Conservation (phyloP, 64 coral and sea anemone species). For the Montipora sp. region DNA sequence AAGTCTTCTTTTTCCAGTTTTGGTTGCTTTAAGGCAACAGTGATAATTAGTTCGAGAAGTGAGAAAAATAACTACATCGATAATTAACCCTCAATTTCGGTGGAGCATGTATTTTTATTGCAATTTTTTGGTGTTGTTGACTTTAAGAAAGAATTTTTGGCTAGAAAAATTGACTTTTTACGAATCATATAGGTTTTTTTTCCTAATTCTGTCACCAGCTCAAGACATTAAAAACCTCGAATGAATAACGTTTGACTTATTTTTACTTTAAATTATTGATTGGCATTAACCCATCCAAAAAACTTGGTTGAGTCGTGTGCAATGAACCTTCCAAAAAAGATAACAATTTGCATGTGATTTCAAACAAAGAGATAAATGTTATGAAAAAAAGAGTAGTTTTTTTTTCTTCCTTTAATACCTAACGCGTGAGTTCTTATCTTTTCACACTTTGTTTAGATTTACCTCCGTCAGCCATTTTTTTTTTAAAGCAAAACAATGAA, state of each 20-base stretch:
- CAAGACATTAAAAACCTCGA: too few relatives aligned
- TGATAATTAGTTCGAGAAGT: background rate
- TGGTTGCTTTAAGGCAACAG: background rate
- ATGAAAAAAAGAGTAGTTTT: background rate
- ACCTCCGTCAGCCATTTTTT: background rate
- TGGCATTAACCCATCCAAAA: background rate
- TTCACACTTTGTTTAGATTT: slow-evolving; percentile 10
- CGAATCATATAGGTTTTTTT: background rate
- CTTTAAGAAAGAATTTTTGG: background rate
- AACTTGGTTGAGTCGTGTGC: background rate
- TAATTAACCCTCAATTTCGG: slow-evolving; percentile 3
- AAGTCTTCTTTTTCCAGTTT: background rate
- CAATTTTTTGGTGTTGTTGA: background rate
- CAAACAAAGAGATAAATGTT: slow-evolving; percentile 23
- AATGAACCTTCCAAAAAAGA: background rate
- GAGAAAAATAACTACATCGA: background rate
- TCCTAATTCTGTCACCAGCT: too few relatives aligned
- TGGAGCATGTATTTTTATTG: background rate
- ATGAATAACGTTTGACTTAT: too few relatives aligned
- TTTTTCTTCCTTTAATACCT: background rate
- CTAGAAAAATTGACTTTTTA: background rate
- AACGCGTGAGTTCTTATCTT: slow-evolving; percentile 33
- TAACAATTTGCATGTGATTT: slow-evolving; percentile 27
- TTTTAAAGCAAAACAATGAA: too few relatives aligned
- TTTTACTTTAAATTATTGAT: too few relatives aligned